Base-by-base conservation (phyloP, 2,113 vertebrate species). In the Oreotrochilus melanogaster region DNA sequence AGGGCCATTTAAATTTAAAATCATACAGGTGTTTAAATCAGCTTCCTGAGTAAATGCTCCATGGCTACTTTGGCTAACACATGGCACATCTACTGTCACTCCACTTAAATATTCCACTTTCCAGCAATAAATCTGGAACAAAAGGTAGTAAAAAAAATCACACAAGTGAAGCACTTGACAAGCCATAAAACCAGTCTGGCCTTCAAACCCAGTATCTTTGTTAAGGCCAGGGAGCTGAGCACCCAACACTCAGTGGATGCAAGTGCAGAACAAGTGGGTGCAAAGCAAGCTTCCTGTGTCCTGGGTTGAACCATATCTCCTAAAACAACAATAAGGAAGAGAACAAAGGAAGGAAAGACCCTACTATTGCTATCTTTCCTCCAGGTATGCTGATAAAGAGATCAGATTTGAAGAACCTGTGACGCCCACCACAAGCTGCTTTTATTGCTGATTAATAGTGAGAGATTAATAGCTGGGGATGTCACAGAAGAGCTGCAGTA, bases 381-480 rank as follows among this genome's bases (percentile, higher is more conserved):
- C 35, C 72, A 95, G 86, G 91, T 96, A 93, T 47, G 80, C 86
- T 48, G 83, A 71, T 69, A 64, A 78, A 85, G 66, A 88, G 96
- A 90, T 96, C 79, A 79, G 27, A 79, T 96, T 96, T 94, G 17
- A 2, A 89, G 58, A 95, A 96, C 89, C 88, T 97, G 84, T 69
- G 85, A 95, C 42, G 35, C 65, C 94, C 57, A 76, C 89, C 94
- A 91, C 91, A 92, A 90, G 39, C 65, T 70, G 31, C 82, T 92
- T 97, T 95, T 76, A 90, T 57, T 95, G 89, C 91, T 78, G 28
- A 97, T 96, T 96, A 96, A 93, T 53, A 95, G 65, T 33, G 65
- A 27, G 51, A 96, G 94, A 97, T 97, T 96, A 97, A 97, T 92
- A 95, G 94, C 91, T 47, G 43, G 78, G 88, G 95, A 95, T 84